Conservation (phyloP, 2,797 vertebrate species). For the Enteromius afrohamiltoni region DNA sequence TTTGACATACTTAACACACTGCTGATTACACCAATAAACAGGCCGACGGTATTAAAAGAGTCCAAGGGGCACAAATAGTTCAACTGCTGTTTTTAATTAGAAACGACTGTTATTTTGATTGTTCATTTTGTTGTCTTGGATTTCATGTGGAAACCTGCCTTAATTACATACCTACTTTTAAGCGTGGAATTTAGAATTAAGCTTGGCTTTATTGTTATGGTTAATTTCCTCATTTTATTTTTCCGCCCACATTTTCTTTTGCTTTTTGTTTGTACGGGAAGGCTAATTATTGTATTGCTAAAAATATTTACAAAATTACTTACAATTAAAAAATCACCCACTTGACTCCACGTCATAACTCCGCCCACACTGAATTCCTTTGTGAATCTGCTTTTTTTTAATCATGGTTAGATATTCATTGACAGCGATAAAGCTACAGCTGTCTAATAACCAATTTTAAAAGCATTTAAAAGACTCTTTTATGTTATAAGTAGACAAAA, state of each 20-base stretch:
- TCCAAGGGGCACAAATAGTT: not conserved
- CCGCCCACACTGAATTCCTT: constrained; percentile 71
- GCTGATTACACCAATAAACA: not conserved
- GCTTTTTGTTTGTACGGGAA: not conserved
- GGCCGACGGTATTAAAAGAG: not conserved
- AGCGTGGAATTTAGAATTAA: not conserved
- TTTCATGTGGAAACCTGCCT: not conserved
- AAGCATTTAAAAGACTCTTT: not conserved
- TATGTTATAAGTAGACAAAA: not conserved
- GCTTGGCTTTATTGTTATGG: constrained; percentile 19
- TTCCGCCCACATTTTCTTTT: not conserved
- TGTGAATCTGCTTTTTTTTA: constrained; percentile 33
- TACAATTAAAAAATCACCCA: not conserved
- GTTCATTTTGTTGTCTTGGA: not conserved
- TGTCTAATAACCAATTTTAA: not conserved
- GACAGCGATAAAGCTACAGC: too few relatives aligned
- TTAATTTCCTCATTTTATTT: not conserved
- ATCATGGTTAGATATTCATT: not conserved
- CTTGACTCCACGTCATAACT: constrained; percentile 60
- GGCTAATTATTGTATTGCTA: not conserved
- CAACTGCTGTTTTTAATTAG: not conserved
- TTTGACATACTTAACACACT: not conserved
- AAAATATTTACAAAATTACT: not conserved
- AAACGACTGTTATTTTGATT: not conserved
- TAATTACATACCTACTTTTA: not conserved